Evolutionary conservation across 2,888 invertebrate species (phyloP), one percentile per base, ranked within the genome.

Genomic region (Brachyptera risi): DNA sequence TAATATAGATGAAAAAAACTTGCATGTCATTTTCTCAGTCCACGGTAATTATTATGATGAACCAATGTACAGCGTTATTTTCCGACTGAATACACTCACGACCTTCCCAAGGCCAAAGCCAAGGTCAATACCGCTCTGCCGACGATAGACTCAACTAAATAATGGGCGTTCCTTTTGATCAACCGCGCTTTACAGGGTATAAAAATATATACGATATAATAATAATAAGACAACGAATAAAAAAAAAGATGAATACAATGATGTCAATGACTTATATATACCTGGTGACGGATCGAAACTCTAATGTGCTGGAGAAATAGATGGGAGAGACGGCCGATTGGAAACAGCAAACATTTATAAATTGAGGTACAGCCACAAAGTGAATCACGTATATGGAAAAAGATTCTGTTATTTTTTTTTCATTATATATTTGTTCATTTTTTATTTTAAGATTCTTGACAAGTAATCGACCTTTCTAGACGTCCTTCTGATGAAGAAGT

Each of bases 11-110:
- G 38, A 15, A 13, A 3, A 42, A 15, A 15, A 19, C 7, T 42
- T 21, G 42, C 42, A 15, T 42, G 42, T 42, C 42, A 42, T 42
- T 42, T 7, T 42, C 42, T 42, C 42, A 1, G 19, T 19, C 7
- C 42, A 5, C 42, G 7, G 42, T 42, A 42, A 42, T 42, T 42
- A 42, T 21, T 42, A 42, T 42, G 42, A 42, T 42, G 42, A 42
- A 42, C 42, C 42, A 42, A 42, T 42, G 17, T 19, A 17, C 3
- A 19, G n/a, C 42, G 42, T 42, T 42, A 42, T 42, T 42, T 42
- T 42, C 42, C 21, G 42, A 7, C 42, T 42, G 15, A 42, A 42
- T 42, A 42, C 42, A 42, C 42, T 21, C 21, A 19, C 42, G 21
- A 42, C 42, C 42, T 42, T 42, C 42, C 11, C 42, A 42, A 42